Conservation (phyloP, 2,797 vertebrate genomes). For the Natrix natrix region DNA sequence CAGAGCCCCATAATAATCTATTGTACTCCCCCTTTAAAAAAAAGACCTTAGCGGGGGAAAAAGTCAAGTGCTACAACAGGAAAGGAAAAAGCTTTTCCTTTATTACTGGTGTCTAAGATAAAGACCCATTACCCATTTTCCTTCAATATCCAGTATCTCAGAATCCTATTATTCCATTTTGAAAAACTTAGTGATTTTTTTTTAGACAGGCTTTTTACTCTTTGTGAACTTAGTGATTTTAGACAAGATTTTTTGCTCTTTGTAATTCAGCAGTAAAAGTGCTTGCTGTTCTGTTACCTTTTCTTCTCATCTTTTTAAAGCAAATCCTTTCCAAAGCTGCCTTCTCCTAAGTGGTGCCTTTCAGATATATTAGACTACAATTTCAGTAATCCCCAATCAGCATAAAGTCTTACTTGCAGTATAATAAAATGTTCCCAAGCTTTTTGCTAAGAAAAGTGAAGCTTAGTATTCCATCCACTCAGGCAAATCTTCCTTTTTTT, state of each 20-base stretch:
- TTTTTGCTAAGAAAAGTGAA: not conserved
- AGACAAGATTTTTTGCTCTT: constrained; percentile 20
- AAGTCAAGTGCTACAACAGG: not conserved
- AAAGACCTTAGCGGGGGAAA: not conserved
- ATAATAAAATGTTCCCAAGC: not conserved
- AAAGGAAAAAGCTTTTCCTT: not conserved
- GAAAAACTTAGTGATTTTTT: constrained; percentile 7
- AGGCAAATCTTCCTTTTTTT: not conserved
- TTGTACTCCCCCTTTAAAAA: not conserved
- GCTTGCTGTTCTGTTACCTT: constrained; percentile 13
- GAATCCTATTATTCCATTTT: constrained; percentile 6
- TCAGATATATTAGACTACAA: not conserved
- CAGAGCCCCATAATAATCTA: not conserved
- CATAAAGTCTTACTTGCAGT: not conserved
- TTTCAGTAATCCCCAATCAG: not conserved
- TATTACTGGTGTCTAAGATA: not conserved
- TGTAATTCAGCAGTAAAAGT: constrained; percentile 18
- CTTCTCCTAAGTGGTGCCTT: not conserved
- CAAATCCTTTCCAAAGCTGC: constrained; percentile 6
- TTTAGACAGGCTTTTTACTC: not conserved
- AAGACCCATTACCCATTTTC: not conserved
- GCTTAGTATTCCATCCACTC: not conserved
- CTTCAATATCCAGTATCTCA: constrained; percentile 6
- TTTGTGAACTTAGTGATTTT: not conserved
- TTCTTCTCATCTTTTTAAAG: constrained; percentile 8